Evolutionary conservation across 2,888 invertebrate genomes (phyloP), one percentile per base, ranked within the genome.

Genomic region (Scaptomyza cyrtandrae): DNA sequence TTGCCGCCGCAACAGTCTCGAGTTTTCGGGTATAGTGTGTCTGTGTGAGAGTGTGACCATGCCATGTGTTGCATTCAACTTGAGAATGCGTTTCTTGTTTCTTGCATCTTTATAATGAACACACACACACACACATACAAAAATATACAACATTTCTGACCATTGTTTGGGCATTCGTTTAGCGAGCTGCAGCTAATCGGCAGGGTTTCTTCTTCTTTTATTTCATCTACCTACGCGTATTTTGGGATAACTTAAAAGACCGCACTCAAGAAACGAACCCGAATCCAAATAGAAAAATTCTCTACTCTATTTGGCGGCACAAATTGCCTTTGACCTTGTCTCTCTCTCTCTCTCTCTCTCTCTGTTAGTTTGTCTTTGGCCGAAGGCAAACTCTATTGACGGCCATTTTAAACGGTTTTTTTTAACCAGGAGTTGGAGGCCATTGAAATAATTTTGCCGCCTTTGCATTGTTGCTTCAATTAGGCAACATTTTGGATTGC

Each of bases 251-350:
- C 58, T 49, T 50, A 44, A 9, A 77, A 77, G 71, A 57, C 43
- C 49, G 33, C 33, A 56, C 29, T 44, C 41, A 19, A 54, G 24
- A 56, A 56, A 46, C 49, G 41, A 43, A 59, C 37, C 57, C 50
- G 41, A 66, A 44, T 9, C 55, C 56, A 29, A 65, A 76, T 39
- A 39, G 7, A 70, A 52, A 19, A 55, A 44, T 60, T 68, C 71
- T 75, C 68, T 72, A 77, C 77, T 77, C 74, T 77, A 77, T 72
- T 75, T 75, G 78, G 86, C 88, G 86, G 71, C 88, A 88, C 83
- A 65, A 88, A 88, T 88, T 88, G 71, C 81, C 86, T 82, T 86
- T 86, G 86, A 86, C 84, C 83, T 83, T 83, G 86, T 86, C 69
- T 63, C 58, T 64, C 9, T 3, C 6, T 39, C 14, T n/a, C 37